phyloP scores from a whole-genome alignment of 2,797 vertebrate species.

The Sylvilagus floridanus region DNA sequence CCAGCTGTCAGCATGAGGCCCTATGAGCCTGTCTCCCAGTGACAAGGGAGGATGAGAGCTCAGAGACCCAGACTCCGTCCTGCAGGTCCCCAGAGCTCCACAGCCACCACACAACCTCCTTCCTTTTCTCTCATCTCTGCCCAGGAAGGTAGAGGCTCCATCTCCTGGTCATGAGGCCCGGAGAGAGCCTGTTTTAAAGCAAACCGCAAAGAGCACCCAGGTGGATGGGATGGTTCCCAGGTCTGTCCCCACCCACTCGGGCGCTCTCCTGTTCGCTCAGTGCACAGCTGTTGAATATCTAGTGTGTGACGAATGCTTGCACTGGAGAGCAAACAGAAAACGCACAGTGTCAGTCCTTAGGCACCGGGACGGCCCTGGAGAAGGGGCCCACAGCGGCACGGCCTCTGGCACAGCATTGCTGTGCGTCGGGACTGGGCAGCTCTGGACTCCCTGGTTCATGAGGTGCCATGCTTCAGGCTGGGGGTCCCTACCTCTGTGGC shows the following conservation, averaged over 20 bases:
- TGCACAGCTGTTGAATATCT: background rate
- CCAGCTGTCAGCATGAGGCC: background rate
- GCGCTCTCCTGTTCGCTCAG: background rate
- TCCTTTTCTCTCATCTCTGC: background rate
- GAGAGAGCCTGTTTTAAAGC: conserved; percentile 16
- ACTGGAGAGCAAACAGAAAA: background rate
- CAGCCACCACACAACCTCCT: background rate
- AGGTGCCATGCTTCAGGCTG: background rate
- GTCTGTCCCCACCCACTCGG: background rate
- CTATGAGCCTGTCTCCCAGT: background rate
- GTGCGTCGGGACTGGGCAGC: background rate
- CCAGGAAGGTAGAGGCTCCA: background rate
- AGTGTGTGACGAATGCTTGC: background rate
- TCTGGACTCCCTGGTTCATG: background rate
- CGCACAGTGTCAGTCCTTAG: background rate
- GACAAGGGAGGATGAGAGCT: background rate
- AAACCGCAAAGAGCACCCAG: background rate
- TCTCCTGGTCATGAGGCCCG: background rate
- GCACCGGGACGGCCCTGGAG: background rate
- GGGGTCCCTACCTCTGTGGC: background rate
- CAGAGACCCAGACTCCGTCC: background rate
- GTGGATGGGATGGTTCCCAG: background rate
- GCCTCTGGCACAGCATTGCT: background rate
- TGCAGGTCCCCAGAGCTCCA: background rate
- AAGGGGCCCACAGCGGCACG: background rate